Evolutionary conservation across 1,140 invertebrate species (phyloP), one percentile per base, ranked within the genome.

Genomic region (Achatina immaculata): DNA sequence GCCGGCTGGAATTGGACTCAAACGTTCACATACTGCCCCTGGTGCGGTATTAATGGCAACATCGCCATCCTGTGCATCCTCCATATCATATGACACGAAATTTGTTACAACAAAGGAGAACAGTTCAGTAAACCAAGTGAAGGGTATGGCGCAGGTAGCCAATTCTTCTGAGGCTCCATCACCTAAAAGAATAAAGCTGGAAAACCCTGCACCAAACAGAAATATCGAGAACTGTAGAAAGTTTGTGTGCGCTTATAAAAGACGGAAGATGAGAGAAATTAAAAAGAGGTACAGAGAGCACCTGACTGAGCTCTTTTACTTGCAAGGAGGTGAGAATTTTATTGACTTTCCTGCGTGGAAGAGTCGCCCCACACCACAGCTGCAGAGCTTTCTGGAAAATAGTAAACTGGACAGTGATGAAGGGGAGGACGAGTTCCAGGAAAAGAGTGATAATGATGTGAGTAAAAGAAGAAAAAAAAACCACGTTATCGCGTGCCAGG

Each of bases 331-430:
- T 82, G 95, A 95, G 51, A 96, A 96, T 90, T 94, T 97, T 91
- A 95, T 96, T 93, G 96, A 97, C 89, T 96, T 95, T 90, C 93
- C 94, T 85, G 90, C 93, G 45, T 97, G 96, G 95, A 94, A 94
- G 82, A 96, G 96, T 90, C 92, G 94, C 86, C 94, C 95, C 75
- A 93, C 94, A 38, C 93, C 94, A 58, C 94, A 95, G 86, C 95
- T 96, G 84, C 86, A 94, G 55, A 93, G 94, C 68, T 96, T 95
- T 89, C 90, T 96, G 81, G 94, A 95, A 85, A 93, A 94, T 84
- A 94, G 96, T 88, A 93, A 93, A 80, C 93, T 96, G 62, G 95
- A 95, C 89, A 93, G 93, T 81, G 93, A 94, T 82, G 94, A 94
- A 78, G 93, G 94, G 42, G 93, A 94, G 19, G 87, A 90, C 80